Base-by-base conservation (phyloP, 2,888 invertebrate genomes). In the Sinopyrophorus schimmeli region DNA sequence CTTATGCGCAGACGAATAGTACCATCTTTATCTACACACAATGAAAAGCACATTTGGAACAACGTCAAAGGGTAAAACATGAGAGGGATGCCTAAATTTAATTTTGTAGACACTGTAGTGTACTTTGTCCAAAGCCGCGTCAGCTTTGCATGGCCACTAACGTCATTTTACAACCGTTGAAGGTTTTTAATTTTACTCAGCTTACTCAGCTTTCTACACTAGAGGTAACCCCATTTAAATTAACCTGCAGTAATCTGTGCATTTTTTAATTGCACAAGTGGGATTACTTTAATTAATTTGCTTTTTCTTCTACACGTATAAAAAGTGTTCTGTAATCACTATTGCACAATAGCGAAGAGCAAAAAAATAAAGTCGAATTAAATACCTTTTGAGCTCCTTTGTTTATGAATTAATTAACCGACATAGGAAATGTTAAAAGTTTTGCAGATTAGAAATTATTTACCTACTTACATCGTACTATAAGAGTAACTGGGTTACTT, bases 401-500 rank as follows among this genome's bases (percentile, higher is more conserved):
- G n/a, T n/a, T n/a, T n/a, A n/a, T n/a, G n/a, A n/a, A n/a, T n/a
- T n/a, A n/a, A n/a, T n/a, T n/a, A n/a, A n/a, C n/a, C n/a, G n/a
- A n/a, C n/a, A n/a, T n/a, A n/a, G n/a, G n/a, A n/a, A n/a, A n/a
- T n/a, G n/a, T n/a, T n/a, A n/a, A n/a, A n/a, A n/a, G n/a, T n/a
- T n/a, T n/a, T n/a, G n/a, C n/a, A n/a, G n/a, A n/a, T n/a, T 3
- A 30, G 3, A 35, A 37, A 21, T 24, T 16, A 54, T 49, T 52
- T 50, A 53, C 41, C 44, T 50, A 79, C 86, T 84, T 73, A 86
- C 86, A 86, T 80, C 85, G 76, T 57, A 86, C 82, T 48, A 82
- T 75, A 57, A 86, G 73, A 27, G 82, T 79, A 55, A 86, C 86
- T 18, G 85, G 82, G 68, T 86, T 86, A 72, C 86, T 86, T 38